Evolutionary conservation across 2,888 invertebrate genomes (phyloP).

Genomic region (Melinopterus prodromus): DNA sequence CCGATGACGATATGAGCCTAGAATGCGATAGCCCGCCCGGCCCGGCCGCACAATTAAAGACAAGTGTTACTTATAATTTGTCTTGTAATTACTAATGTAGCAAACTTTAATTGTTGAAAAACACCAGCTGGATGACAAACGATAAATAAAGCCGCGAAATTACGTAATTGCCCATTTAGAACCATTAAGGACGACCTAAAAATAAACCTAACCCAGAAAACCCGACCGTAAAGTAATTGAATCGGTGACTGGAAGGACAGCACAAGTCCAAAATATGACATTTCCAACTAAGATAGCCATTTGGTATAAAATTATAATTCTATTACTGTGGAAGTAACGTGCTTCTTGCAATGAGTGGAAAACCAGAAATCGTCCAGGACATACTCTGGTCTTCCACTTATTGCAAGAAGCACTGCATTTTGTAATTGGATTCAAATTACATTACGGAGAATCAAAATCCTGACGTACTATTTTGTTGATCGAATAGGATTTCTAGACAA

Average conservation of each 20-base stretch:
- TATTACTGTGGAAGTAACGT: too few species aligned
- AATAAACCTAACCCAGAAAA: conserved; percentile 34
- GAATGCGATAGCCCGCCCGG: not conserved
- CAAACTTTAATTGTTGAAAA: conserved; percentile 61
- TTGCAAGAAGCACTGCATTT: too few species aligned
- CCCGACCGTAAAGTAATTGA: not conserved
- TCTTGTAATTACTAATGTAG: conserved; percentile 59
- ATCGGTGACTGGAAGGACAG: too few species aligned
- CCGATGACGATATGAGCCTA: conserved; percentile 6
- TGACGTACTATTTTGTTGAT: too few species aligned
- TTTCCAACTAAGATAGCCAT: too few species aligned
- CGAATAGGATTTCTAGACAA: too few species aligned
- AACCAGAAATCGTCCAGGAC: too few species aligned
- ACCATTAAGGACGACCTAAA: conserved; percentile 36
- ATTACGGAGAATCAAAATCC: too few species aligned
- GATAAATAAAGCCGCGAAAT: conserved; percentile 57
- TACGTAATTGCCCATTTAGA: conserved; percentile 50
- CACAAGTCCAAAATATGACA: not conserved
- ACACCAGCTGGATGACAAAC: conserved; percentile 60
- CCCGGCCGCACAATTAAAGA: conserved; percentile 56
- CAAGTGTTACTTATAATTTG: conserved; percentile 60
- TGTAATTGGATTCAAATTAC: too few species aligned
- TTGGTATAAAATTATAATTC: too few species aligned
- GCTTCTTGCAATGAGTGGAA: too few species aligned
- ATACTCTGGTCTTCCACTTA: too few species aligned